Evolutionary conservation across 2,113 vertebrate genomes (phyloP).

Genomic region (Sakesphorus luctuosus): DNA sequence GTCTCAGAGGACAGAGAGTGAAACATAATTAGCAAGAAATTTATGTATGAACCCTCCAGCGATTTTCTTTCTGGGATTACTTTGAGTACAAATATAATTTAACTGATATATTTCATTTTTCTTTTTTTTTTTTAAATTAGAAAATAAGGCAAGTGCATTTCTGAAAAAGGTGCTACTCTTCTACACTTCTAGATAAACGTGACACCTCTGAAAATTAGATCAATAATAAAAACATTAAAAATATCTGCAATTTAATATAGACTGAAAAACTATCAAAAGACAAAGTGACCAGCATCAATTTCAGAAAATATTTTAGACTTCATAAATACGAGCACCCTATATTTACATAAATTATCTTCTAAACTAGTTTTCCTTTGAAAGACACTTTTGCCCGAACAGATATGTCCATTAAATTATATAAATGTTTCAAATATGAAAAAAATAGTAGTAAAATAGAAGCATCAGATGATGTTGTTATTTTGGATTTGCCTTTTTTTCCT

Average conservation of each 20-base stretch:
- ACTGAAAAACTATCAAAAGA: slow-evolving; percentile 75
- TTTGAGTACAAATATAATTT: slow-evolving; percentile 79
- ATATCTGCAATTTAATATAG: slow-evolving; percentile 69
- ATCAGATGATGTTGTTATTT: slow-evolving; percentile 38
- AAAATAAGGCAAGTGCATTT: slow-evolving; percentile 80
- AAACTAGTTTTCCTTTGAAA: slow-evolving; percentile 59
- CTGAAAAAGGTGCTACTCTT: slow-evolving; percentile 70
- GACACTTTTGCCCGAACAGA: slow-evolving; percentile 54
- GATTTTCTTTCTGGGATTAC: slow-evolving; percentile 63
- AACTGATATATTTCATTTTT: slow-evolving; percentile 60
- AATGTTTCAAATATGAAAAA: slow-evolving; percentile 62
- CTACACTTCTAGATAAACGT: slow-evolving; percentile 67
- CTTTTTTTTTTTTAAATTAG: slow-evolving; percentile 55
- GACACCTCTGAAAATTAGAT: slow-evolving; percentile 64
- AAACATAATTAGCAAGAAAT: slow-evolving; percentile 65
- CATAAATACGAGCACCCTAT: slow-evolving; percentile 72
- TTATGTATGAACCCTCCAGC: slow-evolving; percentile 53
- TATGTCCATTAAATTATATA: slow-evolving; percentile 67
- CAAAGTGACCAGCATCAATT: slow-evolving; percentile 68
- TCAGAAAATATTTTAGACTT: slow-evolving; percentile 75
- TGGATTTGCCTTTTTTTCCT: slow-evolving; percentile 37
- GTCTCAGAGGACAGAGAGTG: slow-evolving; percentile 47
- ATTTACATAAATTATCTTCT: slow-evolving; percentile 75
- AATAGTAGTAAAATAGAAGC: slow-evolving; percentile 65
- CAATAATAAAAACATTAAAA: slow-evolving; percentile 74